Conservation (phyloP, 53 echinoderm and acorn worm genomes). For the Antedon mediterranea region DNA sequence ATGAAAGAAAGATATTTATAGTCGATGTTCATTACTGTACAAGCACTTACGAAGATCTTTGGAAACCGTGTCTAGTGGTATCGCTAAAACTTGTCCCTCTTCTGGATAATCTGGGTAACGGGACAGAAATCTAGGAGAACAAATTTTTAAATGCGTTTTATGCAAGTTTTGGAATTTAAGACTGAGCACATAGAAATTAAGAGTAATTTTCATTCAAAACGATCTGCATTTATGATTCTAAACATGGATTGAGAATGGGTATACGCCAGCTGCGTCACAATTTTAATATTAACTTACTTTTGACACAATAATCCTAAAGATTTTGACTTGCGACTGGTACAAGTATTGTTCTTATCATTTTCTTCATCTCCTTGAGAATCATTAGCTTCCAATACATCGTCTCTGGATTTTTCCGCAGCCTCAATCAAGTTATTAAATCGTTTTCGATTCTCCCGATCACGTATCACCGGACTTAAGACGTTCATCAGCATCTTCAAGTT, state of each 20-base stretch:
- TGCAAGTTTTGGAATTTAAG: no score
- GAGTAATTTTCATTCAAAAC: no score
- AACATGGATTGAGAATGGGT: no score
- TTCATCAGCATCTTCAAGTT: constrained; percentile 82
- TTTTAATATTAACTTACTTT: constrained; percentile 38
- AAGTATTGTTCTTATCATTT: constrained; percentile 33
- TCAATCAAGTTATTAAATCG: not conserved
- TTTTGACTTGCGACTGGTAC: constrained; percentile 53
- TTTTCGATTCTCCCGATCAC: constrained; percentile 46
- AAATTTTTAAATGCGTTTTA: not conserved
- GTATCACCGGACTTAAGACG: constrained; percentile 60
- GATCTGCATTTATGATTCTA: no score
- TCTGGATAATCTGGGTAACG: constrained; percentile 64
- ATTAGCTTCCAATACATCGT: not conserved
- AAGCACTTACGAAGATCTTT: constrained; percentile 69
- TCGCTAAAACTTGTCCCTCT: constrained; percentile 48
- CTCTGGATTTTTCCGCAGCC: not conserved
- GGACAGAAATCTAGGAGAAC: constrained; percentile 54
- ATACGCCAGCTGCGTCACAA: no score
- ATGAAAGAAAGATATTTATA: not conserved
- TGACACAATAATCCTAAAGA: constrained; percentile 65
- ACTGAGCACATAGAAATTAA: no score
- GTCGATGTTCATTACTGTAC: not conserved
- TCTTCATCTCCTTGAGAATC: constrained; percentile 38
- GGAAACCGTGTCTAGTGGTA: constrained; percentile 68